These are phyloP conservation scores for Drosophila macrospina DNA, from an alignment of 2,888 invertebrate genomes.

Conservation along the genomic window DNA sequence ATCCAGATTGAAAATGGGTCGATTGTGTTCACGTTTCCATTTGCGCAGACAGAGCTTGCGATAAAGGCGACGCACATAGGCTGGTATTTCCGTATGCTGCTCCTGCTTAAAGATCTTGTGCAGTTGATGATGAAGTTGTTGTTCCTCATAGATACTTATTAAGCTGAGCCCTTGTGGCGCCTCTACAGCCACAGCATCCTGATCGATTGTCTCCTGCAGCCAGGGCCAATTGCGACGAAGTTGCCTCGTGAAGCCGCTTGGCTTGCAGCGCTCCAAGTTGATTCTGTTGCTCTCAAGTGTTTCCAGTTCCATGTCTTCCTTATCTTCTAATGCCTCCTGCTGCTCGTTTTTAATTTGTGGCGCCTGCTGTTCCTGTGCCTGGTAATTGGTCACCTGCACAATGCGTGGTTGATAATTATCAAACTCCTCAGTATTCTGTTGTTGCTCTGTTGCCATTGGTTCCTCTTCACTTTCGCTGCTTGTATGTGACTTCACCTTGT, in stretches of 20 bases:
- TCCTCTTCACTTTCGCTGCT: constrained; percentile 55
- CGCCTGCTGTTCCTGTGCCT: constrained; percentile 58
- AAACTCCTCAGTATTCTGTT: constrained; percentile 38
- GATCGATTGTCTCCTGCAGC: constrained; percentile 76
- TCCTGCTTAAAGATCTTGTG: constrained; percentile 75
- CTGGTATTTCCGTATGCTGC: constrained; percentile 76
- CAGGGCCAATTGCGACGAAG: constrained; percentile 86
- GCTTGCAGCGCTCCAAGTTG: constrained; percentile 69
- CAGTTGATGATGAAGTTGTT: constrained; percentile 77
- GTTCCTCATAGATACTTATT: constrained; percentile 84
- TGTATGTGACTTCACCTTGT: constrained; percentile 10
- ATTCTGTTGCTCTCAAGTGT: constrained; percentile 2
- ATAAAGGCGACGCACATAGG: constrained; percentile 86
- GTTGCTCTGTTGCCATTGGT: constrained; percentile 23
- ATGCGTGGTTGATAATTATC: constrained; percentile 82
- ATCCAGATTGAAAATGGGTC: constrained; percentile 88
- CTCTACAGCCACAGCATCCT: constrained; percentile 28
- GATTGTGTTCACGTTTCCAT: constrained; percentile 87
- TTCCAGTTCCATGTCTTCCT: constrained; percentile 38
- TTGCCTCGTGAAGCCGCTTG: constrained; percentile 84
- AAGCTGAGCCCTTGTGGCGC: constrained; percentile 48
- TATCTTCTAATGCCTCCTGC: constrained; percentile 42
- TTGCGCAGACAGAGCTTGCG: constrained; percentile 87
- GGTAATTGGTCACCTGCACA: constrained; percentile 84
- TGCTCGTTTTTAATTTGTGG: constrained; percentile 63